phyloP scores from a whole-genome alignment of 2,113 vertebrate genomes.

The Natator depressus region DNA sequence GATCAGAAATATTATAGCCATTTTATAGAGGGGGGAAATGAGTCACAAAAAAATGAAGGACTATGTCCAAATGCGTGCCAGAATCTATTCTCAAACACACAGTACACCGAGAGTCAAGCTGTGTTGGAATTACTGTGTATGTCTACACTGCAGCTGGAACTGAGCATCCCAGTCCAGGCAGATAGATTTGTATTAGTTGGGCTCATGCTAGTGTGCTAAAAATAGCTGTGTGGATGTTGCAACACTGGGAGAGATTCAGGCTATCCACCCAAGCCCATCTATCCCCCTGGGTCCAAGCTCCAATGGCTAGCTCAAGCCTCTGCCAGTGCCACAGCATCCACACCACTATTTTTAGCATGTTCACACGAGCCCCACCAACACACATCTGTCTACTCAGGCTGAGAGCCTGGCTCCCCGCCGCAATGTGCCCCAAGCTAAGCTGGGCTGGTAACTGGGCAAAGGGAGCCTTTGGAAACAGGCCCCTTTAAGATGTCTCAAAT shows the following conservation, averaged over 20 bases:
- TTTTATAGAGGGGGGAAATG: not conserved
- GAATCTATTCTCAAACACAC: not conserved
- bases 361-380: no score
- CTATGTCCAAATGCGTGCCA: not conserved
- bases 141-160: no score
- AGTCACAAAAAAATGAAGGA: not conserved
- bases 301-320: not conserved
- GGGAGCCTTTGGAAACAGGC: not conserved
- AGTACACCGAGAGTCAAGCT: not conserved
- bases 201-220: no score
- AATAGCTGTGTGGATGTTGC: no score
- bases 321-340: not conserved
- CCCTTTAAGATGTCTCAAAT: not conserved
- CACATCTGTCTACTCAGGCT: no score
- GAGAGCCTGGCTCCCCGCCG: no score
- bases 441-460: not conserved
- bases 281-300: no score
- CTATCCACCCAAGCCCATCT: no score
- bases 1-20: not conserved
- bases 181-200: no score
- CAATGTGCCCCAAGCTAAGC: not conserved
- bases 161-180: no score
- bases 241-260: no score
- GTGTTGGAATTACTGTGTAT: fast-evolving
- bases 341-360: no score